Evolutionary conservation across 64 coral and sea anemone species (phyloP), one percentile per base, ranked within the genome.

Genomic region (Dendrophyllia cribrosa): DNA sequence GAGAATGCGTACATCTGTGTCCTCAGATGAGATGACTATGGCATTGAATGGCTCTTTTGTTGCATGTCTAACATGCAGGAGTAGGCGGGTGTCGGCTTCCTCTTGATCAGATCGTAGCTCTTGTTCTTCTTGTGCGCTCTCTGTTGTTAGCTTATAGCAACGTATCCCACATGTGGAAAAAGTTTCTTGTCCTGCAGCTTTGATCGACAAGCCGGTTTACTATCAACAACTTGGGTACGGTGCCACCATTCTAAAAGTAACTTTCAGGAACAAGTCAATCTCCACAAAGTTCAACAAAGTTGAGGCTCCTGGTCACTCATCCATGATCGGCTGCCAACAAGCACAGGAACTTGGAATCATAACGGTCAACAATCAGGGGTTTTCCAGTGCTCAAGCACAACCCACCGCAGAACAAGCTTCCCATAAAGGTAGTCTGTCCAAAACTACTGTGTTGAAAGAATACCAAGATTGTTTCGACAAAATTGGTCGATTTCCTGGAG

Each of bases 251-350:
- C 62, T 86, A 9, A 86, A 68, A 9, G 44, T 75, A 16, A 84
- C 87, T 43, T 61, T 60, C 66, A 93, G 88, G 58, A 58, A 51
- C 26, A 75, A 68, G 1, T 95, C 73, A 76, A 14, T 69, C 21
- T 48, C 44, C 56, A 47, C 93, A 6, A 95, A 55, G 20, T 95
- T 95, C 79, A 90, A 84, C 2, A 77, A 86, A 8, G 71, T 86
- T n/a, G 46, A 95, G 4, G 87, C 93, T 43, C 87, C 78, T 23
- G 87, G 70, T 24, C 93, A 94, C 53, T 87, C 85, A 25, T 89
- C 86, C 23, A 76, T 89, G 68, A 94, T 85, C 58, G 76, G 92
- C 6, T 93, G 85, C 63, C 85, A 76, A 56, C 81, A 77, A 63
- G 80, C 82, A 20, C 91, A 92, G n/a, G 53, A 87, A 78, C 48